These are phyloP conservation scores for Cantharis rufa DNA, from an alignment of 2,888 invertebrate genomes.

Conservation along the genomic window DNA sequence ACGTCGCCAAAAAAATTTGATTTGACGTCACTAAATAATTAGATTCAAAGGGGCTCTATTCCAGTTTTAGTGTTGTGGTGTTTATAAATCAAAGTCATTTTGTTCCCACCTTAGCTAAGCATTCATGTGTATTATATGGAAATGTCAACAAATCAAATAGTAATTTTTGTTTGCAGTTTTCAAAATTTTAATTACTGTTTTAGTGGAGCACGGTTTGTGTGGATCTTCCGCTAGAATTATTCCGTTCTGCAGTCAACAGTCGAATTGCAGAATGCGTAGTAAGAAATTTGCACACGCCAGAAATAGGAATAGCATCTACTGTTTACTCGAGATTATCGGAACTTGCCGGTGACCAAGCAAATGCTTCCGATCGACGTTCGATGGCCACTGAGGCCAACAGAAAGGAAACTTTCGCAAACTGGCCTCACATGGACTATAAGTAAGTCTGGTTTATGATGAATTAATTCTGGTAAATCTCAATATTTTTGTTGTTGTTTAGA, in stretches of 20 bases:
- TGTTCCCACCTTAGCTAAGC: too few relatives aligned
- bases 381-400: slow-evolving; percentile 95
- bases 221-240: slow-evolving; percentile 75
- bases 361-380: slow-evolving; percentile 60
- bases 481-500: slow-evolving; percentile 58
- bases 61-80: too few relatives aligned
- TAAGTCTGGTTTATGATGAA: slow-evolving; percentile 48
- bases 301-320: slow-evolving; percentile 86
- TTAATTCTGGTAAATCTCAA: background rate
- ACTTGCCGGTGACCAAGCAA: slow-evolving; percentile 62
- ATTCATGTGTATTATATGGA: too few relatives aligned
- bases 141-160: too few relatives aligned
- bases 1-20: too few relatives aligned
- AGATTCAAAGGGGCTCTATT: too few relatives aligned
- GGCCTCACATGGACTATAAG: slow-evolving; percentile 98
- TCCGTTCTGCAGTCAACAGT: slow-evolving; percentile 78
- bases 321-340: slow-evolving; percentile 85
- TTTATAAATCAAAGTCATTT: too few relatives aligned
- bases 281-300: slow-evolving; percentile 82
- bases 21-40: too few relatives aligned
- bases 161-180: too few relatives aligned
- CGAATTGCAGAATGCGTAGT: slow-evolving; percentile 82
- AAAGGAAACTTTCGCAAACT: slow-evolving; percentile 87
- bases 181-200: slow-evolving; percentile 41
- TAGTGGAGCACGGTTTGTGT: slow-evolving; percentile 93